phyloP scores from a whole-genome alignment of 35 echinoderm and acorn worm genomes.

The Chiridota heheva region DNA sequence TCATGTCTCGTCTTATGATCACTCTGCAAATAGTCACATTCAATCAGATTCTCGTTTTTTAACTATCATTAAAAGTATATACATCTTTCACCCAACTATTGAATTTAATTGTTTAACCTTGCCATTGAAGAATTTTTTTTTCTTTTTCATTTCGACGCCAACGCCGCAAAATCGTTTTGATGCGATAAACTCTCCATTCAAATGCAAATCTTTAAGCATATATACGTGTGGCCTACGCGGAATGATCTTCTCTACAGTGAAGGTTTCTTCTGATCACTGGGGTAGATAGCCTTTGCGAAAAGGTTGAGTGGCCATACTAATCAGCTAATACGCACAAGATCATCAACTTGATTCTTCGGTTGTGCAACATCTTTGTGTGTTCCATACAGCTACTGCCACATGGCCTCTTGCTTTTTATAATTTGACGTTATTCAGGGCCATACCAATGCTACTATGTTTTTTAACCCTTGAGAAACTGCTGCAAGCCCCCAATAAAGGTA shows the following conservation, averaged over 20 bases:
- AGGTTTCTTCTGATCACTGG: conserved; percentile 72
- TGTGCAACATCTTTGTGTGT: too few relatives aligned
- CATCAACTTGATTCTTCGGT: conserved; percentile 36
- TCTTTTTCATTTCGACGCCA: conserved; percentile 28
- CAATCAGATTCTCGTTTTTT: conserved; percentile 18
- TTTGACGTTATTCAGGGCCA: conserved; percentile 29
- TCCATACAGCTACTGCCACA: conserved; percentile 61
- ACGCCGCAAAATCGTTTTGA: conserved; percentile 62
- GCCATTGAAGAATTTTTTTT: conserved; percentile 77
- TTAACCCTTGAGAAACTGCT: conserved; percentile 40
- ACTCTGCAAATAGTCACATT: not conserved
- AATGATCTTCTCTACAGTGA: conserved; percentile 22
- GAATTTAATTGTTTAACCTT: conserved; percentile 67
- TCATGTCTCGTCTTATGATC: too few relatives aligned
- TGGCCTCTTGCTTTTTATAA: conserved; percentile 36
- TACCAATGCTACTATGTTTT: conserved; percentile 71
- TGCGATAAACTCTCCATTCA: conserved; percentile 34
- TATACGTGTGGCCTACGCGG: conserved; percentile 45
- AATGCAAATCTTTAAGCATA: conserved; percentile 55
- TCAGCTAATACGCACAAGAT: conserved; percentile 15
- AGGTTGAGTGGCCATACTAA: conserved; percentile 42
- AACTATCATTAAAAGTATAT: conserved; percentile 26
- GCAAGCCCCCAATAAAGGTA: conserved; percentile 27
- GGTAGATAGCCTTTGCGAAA: conserved; percentile 76
- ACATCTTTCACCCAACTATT: conserved; percentile 67